Evolutionary conservation across 2,888 invertebrate species (phyloP).

Genomic region (Abrostola tripartita): DNA sequence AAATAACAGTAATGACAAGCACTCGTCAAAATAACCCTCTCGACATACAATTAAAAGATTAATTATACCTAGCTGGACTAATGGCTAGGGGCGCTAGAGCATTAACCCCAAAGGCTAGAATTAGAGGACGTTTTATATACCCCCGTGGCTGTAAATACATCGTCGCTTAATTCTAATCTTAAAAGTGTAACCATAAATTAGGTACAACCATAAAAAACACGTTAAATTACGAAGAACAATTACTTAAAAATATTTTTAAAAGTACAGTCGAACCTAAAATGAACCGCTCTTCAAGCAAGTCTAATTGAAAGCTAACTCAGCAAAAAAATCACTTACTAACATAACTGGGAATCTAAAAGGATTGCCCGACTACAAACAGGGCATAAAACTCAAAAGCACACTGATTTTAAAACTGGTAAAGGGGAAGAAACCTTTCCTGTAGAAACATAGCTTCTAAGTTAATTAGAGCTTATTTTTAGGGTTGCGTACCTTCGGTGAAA

Average conservation of each 20-base stretch:
- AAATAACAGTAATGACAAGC: too few relatives aligned
- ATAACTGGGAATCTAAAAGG: conserved; percentile 38
- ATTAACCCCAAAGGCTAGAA: too few relatives aligned
- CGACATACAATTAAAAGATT: too few relatives aligned
- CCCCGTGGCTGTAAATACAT: too few relatives aligned
- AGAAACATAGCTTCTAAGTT: conserved; percentile 18
- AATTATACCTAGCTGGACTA: too few relatives aligned
- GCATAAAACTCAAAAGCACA: conserved; percentile 22
- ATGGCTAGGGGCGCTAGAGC: too few relatives aligned
- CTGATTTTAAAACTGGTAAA: conserved; percentile 13
- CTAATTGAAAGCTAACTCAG: conserved; percentile 40
- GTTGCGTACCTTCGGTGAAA: too few relatives aligned
- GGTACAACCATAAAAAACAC: too few relatives aligned
- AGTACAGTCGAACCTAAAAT: conserved; percentile 8
- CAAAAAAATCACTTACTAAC: conserved; percentile 21
- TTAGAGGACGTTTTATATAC: too few relatives aligned
- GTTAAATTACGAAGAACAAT: not conserved
- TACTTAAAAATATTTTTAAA: not conserved
- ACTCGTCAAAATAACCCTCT: too few relatives aligned
- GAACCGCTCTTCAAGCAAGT: conserved; percentile 10
- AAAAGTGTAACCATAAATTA: too few relatives aligned
- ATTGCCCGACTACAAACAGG: conserved; percentile 20
- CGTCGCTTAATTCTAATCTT: too few relatives aligned
- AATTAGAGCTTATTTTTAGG: conserved; percentile 8
- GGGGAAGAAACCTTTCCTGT: conserved; percentile 13